phyloP scores from a whole-genome alignment of 2,113 vertebrate genomes.

The Galeopterus variegatus region DNA sequence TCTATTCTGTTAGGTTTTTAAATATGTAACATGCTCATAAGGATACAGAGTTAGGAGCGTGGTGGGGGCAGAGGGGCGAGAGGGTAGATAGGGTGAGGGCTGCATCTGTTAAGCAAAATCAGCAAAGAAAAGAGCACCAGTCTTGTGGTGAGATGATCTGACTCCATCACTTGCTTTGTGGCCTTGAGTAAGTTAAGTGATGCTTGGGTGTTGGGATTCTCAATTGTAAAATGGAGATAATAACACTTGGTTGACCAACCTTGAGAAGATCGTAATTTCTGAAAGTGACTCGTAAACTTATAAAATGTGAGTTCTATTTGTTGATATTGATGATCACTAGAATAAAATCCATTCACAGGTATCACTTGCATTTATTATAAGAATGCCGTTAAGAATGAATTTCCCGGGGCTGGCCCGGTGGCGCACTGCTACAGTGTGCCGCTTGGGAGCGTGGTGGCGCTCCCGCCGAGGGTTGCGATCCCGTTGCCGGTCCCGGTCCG shows the following conservation, averaged over 20 bases:
- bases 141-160: background rate
- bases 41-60: background rate
- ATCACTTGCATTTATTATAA: background rate
- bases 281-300: background rate
- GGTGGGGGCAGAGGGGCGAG: background rate
- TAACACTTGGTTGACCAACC: background rate
- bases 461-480: no score
- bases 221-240: background rate
- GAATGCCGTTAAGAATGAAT: background rate
- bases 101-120: background rate
- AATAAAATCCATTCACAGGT: background rate
- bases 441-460: no score
- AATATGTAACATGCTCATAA: background rate
- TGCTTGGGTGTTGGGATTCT: background rate
- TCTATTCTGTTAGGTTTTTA: conserved; percentile 18
- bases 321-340: background rate
- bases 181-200: conserved; percentile 1
- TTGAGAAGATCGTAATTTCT: background rate
- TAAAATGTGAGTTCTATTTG: background rate
- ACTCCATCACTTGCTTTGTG: background rate
- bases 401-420: no score
- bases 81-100: accelerated
- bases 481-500: no score
- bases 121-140: background rate
- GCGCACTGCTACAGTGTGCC: no score